These are phyloP conservation scores for Gadus chalcogrammus DNA, from an alignment of 2,113 vertebrate genomes.

Conservation along the genomic window DNA sequence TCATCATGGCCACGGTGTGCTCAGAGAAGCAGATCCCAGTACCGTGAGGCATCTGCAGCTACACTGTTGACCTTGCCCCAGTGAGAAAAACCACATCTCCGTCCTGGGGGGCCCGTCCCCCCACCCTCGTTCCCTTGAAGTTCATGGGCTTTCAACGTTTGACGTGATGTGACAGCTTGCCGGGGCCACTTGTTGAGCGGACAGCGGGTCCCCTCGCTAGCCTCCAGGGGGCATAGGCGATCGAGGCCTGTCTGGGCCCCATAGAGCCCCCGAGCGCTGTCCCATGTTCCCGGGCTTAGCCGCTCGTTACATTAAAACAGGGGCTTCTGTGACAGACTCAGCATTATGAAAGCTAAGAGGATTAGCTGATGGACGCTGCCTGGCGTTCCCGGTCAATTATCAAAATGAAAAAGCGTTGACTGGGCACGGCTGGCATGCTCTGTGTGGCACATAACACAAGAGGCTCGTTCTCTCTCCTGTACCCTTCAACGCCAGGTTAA, in stretches of 20 bases:
- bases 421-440: slow-evolving; percentile 56
- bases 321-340: slow-evolving; percentile 73
- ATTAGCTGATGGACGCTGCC: slow-evolving; percentile 76
- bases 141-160: slow-evolving; percentile 24
- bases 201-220: slow-evolving; percentile 19
- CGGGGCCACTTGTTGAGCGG: slow-evolving; percentile 43
- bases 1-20: too few relatives aligned
- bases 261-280: slow-evolving; percentile 12
- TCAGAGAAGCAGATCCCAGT: neutral
- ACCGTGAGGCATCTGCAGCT: slow-evolving; percentile 1
- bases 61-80: neutral
- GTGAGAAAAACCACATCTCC: slow-evolving; percentile 1
- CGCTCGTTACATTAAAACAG: slow-evolving; percentile 74
- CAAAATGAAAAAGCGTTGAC: slow-evolving; percentile 71
- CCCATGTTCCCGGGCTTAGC: slow-evolving; percentile 58
- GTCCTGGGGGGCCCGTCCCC: slow-evolving; percentile 1
- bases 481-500: too few relatives aligned
- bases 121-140: neutral
- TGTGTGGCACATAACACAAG: slow-evolving; percentile 35
- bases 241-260: slow-evolving; percentile 16
- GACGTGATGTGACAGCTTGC: slow-evolving; percentile 29
- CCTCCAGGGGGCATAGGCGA: slow-evolving; percentile 61
- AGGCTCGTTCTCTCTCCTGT: slow-evolving; percentile 35
- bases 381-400: slow-evolving; percentile 73
- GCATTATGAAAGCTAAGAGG: slow-evolving; percentile 77